Conservation (phyloP, 1,140 invertebrate species). For the Stegodyphus mimosarum region DNA sequence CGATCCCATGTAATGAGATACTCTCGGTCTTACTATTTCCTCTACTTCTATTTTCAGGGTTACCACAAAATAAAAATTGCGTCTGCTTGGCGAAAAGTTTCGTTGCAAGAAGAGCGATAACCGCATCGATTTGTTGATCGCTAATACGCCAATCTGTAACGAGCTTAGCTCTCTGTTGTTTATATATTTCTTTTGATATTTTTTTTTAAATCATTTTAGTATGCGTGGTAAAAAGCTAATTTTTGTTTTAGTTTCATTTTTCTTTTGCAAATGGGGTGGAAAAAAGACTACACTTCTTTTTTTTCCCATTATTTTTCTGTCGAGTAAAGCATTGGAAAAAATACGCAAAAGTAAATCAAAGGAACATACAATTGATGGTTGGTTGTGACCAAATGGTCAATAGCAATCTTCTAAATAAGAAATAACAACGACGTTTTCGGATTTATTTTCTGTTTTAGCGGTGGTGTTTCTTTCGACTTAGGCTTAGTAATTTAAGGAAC, state of each 20-base stretch:
- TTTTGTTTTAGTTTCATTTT: slow-evolving; percentile 1
- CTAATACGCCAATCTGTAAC: slow-evolving; percentile 12
- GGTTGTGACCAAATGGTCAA: slow-evolving; percentile 11
- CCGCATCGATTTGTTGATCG: slow-evolving; percentile 5
- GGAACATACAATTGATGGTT: slow-evolving; percentile 13
- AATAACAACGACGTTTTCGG: slow-evolving; percentile 1
- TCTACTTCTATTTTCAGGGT: slow-evolving; percentile 25
- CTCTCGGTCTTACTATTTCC: slow-evolving; percentile 33
- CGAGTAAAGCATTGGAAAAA: not conserved
- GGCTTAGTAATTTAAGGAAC: too few relatives aligned
- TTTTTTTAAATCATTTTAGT: not conserved
- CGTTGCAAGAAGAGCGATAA: not conserved
- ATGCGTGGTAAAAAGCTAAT: not conserved
- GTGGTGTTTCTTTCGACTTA: not conserved
- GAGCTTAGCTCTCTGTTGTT: not conserved
- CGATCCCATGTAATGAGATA: slow-evolving; percentile 54
- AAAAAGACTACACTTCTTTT: not conserved
- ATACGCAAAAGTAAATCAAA: not conserved
- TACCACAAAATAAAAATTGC: slow-evolving; percentile 5
- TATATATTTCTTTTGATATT: not conserved
- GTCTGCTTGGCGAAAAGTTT: slow-evolving; percentile 15
- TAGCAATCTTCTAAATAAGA: slow-evolving; percentile 44
- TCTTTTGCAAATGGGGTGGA: slow-evolving; percentile 31
- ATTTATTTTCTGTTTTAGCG: not conserved
- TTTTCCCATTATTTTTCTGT: slow-evolving; percentile 1